Evolutionary conservation across 2,888 invertebrate species (phyloP), one percentile per base, ranked within the genome.

Genomic region (Andrena haemorrhoa): DNA sequence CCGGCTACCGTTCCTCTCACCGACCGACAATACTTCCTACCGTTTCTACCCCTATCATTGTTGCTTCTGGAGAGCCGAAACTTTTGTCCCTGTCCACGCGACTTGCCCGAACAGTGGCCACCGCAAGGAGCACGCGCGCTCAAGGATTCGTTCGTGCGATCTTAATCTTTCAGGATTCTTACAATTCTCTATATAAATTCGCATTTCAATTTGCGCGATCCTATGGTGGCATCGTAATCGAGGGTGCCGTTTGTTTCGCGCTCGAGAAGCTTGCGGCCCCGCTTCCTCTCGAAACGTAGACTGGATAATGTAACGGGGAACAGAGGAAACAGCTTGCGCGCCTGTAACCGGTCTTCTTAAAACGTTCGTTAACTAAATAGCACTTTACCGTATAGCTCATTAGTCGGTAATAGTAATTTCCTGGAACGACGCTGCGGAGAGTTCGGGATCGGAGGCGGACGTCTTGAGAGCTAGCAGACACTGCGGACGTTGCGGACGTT

Each of bases 21-120:
- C 56, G 58, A 10, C 66, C 66, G 86, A 89, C 88, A 86, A 88
- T 88, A 88, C 89, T 85, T 83, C 69, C 69, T 69, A 29, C 51
- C 68, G 49, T 53, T 58, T 12, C 16, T 47, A 23, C 49, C 31
- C 35, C 63, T 65, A 63, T 83, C 76, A 81, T 83, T 85, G 83
- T 87, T 87, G 82, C 79, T 81, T 64, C 72, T 82, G 70, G 73
- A 70, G 29, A 75, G 73, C 72, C 80, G 49, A 71, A 66, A 79
- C 81, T 78, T 87, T 85, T 71, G 66, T 83, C 35, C 63, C 6
- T 26, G 49, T n/a, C 72, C 41, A 53, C 58, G 70, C 66, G 41
- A 41, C 66, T 41, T 16, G 63, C 35, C 51, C 47, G 56, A 31
- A 51, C 12, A 20, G 26, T 49, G n/a, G 23, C 56, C 58, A 63